Base-by-base conservation (phyloP, 2,888 invertebrate genomes). In the Heliconius charithonia region DNA sequence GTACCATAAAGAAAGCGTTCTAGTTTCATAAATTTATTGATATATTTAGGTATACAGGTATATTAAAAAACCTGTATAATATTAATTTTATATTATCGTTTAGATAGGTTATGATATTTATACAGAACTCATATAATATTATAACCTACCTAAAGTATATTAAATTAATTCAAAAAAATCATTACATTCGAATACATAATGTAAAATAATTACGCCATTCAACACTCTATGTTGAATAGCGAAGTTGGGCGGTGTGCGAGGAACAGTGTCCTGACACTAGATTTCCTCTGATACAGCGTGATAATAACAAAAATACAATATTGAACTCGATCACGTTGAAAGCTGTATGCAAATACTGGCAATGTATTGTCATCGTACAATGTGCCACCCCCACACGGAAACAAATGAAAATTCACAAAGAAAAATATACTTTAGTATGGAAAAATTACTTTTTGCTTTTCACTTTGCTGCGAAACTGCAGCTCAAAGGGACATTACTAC, bases 271-370 rank as follows among this genome's bases (percentile, higher is more conserved):
- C 51, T 51, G 19, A 19, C 19, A 51, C 51, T 51, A 22, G 7
- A 51, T 51, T 51, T 51, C 7, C 51, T 51, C 22, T 51, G 22
- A 51, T 51, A 22, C 19, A 22, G 9, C 22, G 22, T 7, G 22
- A 51, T 19, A 19, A 9, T 51, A 51, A 51, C n/a, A 51, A 59
- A 59, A 59, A 45, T 25, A 67, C 73, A 76, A 80, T 76, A 78
- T 80, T 74, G 70, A 80, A 80, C 75, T 76, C 76, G 73, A 80
- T 16, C 67, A 67, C 63, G 69, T 73, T 73, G 76, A 76, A 78
- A 74, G 78, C 73, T 65, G 56, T 70, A 74, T 71, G 74, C 76
- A 80, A n/a, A 74, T 67, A 67, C 75, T 80, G 80, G 74, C 65
- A 80, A 74, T 65, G 72, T 59, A 72, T 78, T 63, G 29, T 59